Conservation (phyloP, 2,113 vertebrate genomes). For the Ctenodactylus gundi region DNA sequence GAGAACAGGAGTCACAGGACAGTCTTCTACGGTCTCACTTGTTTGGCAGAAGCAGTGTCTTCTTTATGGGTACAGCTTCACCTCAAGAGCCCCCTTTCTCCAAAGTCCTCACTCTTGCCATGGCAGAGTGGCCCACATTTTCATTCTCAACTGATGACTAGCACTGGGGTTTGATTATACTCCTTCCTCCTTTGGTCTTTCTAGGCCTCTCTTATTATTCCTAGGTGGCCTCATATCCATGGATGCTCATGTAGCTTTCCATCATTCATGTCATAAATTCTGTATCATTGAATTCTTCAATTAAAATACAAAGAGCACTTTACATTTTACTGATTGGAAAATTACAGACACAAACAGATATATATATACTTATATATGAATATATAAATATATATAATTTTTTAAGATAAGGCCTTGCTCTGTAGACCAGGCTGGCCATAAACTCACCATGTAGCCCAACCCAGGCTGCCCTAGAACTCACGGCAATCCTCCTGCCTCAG, state of each 20-base stretch:
- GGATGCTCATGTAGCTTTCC: background rate
- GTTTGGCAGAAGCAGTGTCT: background rate
- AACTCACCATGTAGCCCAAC: too few relatives aligned
- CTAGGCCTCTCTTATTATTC: background rate
- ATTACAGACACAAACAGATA: too few relatives aligned
- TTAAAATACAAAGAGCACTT: background rate
- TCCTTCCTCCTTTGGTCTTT: background rate
- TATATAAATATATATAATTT: too few relatives aligned
- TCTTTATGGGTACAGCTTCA: background rate
- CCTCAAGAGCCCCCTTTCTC: background rate
- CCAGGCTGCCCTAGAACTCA: too few relatives aligned
- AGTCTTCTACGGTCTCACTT: background rate
- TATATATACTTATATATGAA: background rate
- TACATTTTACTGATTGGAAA: background rate
- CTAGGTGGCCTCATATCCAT: background rate
- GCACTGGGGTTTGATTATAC: background rate
- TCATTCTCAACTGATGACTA: background rate
- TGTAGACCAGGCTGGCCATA: too few relatives aligned
- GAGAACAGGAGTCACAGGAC: background rate
- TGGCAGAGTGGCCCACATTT: background rate
- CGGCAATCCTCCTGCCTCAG: too few relatives aligned
- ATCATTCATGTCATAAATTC: background rate
- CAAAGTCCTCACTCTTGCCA: background rate
- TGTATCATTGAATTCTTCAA: background rate
- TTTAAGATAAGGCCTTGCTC: too few relatives aligned